phyloP scores from a whole-genome alignment of 2,113 vertebrate species.

The Herpailurus yagouaroundi region DNA sequence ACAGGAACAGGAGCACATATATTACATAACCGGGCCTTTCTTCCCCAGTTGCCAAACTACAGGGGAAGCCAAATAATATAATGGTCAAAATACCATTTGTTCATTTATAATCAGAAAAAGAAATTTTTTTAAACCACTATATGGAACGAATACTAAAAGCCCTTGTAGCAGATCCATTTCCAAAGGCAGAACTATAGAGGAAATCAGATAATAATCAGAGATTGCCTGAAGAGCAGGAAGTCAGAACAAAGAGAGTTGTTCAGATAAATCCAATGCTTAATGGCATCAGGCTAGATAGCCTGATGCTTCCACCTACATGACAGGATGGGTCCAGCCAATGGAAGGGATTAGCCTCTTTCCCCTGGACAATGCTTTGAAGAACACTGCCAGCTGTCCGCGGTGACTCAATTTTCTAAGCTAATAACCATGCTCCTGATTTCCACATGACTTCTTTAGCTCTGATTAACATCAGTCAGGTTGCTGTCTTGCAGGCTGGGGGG shows the following conservation, averaged over 20 bases:
- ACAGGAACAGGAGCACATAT: not conserved
- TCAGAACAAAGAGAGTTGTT: conserved; percentile 46
- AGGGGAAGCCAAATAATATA: conserved; percentile 16
- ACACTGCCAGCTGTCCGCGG: not conserved
- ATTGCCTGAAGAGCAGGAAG: conserved; percentile 58
- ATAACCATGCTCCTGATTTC: not conserved
- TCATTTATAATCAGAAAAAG: not conserved
- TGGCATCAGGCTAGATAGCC: not conserved
- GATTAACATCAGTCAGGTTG: not conserved
- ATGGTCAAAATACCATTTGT: conserved; percentile 28
- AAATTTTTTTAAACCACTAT: not conserved
- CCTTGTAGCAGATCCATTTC: conserved; percentile 52
- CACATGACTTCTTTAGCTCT: not conserved
- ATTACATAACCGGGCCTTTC: not conserved
- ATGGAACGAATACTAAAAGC: conserved; percentile 39
- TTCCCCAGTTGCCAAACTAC: not conserved
- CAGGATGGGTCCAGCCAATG: not conserved
- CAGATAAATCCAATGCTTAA: not conserved
- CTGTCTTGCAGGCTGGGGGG: not conserved
- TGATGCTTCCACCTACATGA: not conserved
- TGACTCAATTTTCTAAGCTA: not conserved
- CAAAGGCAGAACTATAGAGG: conserved; percentile 1
- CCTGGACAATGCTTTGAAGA: not conserved
- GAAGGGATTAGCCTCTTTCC: not conserved
- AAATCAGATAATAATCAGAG: conserved; percentile 53